phyloP scores from a whole-genome alignment of 2,113 vertebrate species.

The Pseudopipra pipra region DNA sequence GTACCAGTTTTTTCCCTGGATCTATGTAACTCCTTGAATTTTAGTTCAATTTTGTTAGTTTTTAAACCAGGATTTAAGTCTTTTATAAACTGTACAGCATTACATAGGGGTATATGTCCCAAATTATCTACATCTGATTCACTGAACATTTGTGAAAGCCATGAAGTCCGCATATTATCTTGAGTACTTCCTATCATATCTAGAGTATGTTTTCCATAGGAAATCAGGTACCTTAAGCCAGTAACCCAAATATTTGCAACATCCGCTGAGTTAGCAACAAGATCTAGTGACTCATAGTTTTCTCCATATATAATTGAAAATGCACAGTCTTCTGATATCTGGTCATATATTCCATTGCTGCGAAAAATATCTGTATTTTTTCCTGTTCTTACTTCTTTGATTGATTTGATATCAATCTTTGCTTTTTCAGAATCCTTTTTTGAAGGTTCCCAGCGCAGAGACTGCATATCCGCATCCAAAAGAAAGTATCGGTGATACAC shows the following conservation, averaged over 20 bases:
- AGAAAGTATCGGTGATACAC: constrained; percentile 93
- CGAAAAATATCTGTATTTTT: constrained; percentile 98
- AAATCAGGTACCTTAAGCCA: constrained; percentile 94
- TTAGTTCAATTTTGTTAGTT: constrained; percentile 93
- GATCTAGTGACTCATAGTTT: constrained; percentile 94
- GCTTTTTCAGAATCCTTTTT: constrained; percentile 98
- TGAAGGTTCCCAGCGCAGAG: constrained; percentile 93
- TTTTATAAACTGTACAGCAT: constrained; percentile 91
- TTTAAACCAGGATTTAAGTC: constrained; percentile 92
- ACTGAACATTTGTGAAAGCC: constrained; percentile 91
- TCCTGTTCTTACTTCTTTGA: constrained; percentile 96
- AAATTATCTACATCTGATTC: constrained; percentile 80
- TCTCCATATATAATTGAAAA: constrained; percentile 97
- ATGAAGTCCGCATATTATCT: constrained; percentile 93
- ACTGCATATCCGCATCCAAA: constrained; percentile 96
- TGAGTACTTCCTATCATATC: constrained; percentile 96
- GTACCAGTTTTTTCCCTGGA: constrained; percentile 85
- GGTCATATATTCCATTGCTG: constrained; percentile 94
- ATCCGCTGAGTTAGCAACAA: constrained; percentile 96
- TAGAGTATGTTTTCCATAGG: constrained; percentile 93
- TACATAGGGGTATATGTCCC: constrained; percentile 83
- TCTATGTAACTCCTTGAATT: constrained; percentile 97
- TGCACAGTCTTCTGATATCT: constrained; percentile 96
- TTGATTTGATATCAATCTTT: constrained; percentile 93
- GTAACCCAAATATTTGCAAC: constrained; percentile 98